Base-by-base conservation (phyloP, 2,113 vertebrate species). In the Piprites chloris region DNA sequence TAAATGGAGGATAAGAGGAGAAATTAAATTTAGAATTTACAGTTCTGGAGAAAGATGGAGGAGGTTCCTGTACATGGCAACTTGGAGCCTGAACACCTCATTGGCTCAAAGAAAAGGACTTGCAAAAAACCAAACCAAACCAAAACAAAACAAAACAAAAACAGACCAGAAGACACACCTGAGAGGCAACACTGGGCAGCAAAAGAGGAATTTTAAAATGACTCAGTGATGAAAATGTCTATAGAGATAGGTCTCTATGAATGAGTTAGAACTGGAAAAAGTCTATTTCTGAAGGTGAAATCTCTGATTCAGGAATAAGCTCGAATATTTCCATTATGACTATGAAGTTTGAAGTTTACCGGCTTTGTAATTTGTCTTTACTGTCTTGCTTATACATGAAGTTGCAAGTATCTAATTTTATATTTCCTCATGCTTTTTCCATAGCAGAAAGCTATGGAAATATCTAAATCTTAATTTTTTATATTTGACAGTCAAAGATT, bases 81-180 rank as follows among this genome's bases (percentile, higher is more conserved):
- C 12, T 39, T 58, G 18, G 41, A 85, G 11, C 14, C 49, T 58
- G 30, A 47, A 47, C 3, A 26, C 15, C 14, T 63, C n/a, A 26
- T 26, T 66, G 10, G 8, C 6, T 87, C 30, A 61, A 80, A 59
- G 35, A 72, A 49, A 11, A 66, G 12, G 11, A 65, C 7, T 35
- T 71, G 16, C 4, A 19, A 68, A 69, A 62, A 79, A n/a, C n/a
- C n/a, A n/a, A n/a, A n/a, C n/a, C n/a, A n/a, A n/a, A n/a, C n/a
- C n/a, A n/a, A n/a, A n/a, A n/a, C n/a, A n/a, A n/a, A n/a, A n/a
- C n/a, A n/a, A n/a, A n/a, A n/a, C n/a, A n/a, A n/a, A 16, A 62
- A 2, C 6, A 66, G 3, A 5, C 3, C 8, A 58, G n/a, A 28
- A 61, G 10, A 1, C 11, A 17, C 15, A 22, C 52, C 16, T 12